Conservation (phyloP, 2,113 vertebrate species). For the Ceyx melanurus region DNA sequence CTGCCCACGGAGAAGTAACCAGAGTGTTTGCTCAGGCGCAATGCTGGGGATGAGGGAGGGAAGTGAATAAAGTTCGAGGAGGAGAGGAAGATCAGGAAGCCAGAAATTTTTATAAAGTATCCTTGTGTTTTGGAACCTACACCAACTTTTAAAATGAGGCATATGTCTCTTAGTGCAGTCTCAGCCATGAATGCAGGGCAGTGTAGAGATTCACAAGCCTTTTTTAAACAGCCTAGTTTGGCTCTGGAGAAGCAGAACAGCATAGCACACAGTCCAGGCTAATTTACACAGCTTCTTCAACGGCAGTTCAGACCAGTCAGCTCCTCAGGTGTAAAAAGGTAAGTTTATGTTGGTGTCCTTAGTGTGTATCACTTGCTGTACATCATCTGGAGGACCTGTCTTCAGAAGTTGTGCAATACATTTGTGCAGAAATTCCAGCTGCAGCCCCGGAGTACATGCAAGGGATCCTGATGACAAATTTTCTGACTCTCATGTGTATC, state of each 20-base stretch:
- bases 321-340: neutral
- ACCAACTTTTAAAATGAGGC: conserved; percentile 39
- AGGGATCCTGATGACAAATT: neutral
- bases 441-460: neutral
- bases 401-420: neutral
- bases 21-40: neutral
- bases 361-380: neutral
- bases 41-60: neutral
- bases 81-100: conserved; percentile 33
- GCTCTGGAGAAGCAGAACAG: neutral
- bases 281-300: neutral
- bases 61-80: conserved; percentile 14
- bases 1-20: neutral
- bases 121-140: conserved; percentile 7
- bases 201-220: conserved; percentile 41
- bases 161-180: neutral
- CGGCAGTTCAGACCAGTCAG: neutral
- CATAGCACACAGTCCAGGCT: neutral
- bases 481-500: neutral
- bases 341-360: neutral
- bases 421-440: neutral
- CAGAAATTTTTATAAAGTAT: conserved; percentile 32
- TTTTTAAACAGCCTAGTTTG: conserved; percentile 36
- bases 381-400: neutral
- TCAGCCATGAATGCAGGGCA: conserved; percentile 44